These are phyloP conservation scores for Margaritifera margaritifera DNA, from an alignment of 2,888 invertebrate species.

Conservation along the genomic window DNA sequence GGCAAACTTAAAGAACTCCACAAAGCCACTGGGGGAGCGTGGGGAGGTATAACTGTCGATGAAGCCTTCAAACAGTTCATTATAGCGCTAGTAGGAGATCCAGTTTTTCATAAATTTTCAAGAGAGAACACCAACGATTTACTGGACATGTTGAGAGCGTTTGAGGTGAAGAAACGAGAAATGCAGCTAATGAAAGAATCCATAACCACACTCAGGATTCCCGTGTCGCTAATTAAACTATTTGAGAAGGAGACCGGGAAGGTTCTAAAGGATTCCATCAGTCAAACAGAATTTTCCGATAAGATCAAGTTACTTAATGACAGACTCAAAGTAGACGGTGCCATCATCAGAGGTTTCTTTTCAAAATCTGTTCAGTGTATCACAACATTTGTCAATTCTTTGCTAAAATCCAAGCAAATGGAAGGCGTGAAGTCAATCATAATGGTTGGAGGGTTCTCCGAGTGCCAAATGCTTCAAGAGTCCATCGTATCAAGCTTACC, in stretches of 20 bases:
- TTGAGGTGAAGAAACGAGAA: constrained; percentile 8
- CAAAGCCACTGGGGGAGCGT: constrained; percentile 75
- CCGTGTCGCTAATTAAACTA: too few relatives aligned
- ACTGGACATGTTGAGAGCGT: constrained; percentile 8
- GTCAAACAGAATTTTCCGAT: not conserved
- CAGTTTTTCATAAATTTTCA: not conserved
- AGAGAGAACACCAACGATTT: constrained; percentile 3
- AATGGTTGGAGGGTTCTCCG: constrained; percentile 1
- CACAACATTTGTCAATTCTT: not conserved
- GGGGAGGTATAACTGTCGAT: constrained; percentile 43
- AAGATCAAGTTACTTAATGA: not conserved
- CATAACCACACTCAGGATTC: not conserved
- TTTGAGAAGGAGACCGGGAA: too few relatives aligned
- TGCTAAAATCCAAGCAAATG: not conserved
- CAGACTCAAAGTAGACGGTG: not conserved
- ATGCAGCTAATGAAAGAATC: not conserved
- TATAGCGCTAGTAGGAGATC: not conserved
- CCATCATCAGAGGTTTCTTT: not conserved
- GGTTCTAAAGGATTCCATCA: too few relatives aligned
- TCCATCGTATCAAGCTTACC: too few relatives aligned
- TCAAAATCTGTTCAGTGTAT: not conserved
- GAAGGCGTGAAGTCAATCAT: not conserved
- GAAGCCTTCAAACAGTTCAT: constrained; percentile 7
- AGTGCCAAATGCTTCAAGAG: not conserved
- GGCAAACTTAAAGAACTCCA: constrained; percentile 75